phyloP scores from a whole-genome alignment of 2,113 vertebrate species.

The Pseudopodoces humilis region DNA sequence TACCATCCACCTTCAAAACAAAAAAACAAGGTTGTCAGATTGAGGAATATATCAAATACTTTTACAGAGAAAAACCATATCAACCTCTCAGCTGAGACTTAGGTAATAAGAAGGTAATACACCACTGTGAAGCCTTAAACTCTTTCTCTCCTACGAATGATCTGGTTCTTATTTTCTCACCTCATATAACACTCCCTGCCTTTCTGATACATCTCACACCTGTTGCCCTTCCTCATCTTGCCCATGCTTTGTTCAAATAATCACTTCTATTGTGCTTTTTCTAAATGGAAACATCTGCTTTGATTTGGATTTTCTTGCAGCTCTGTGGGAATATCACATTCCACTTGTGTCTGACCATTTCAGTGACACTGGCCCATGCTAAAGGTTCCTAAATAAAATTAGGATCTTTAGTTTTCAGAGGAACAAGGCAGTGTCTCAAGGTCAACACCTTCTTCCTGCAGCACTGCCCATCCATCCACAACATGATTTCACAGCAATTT shows the following conservation, averaged over 20 bases:
- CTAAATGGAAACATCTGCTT: background rate
- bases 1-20: conserved; percentile 86
- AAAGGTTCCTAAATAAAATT: background rate
- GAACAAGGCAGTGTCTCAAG: background rate
- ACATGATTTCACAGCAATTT: background rate
- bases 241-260: background rate
- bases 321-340: background rate
- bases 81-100: background rate
- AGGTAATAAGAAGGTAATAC: background rate
- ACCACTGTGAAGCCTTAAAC: background rate
- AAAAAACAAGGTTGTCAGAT: background rate
- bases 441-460: background rate
- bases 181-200: background rate
- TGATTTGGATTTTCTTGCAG: background rate
- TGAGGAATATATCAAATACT: background rate
- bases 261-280: background rate
- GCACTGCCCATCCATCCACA: background rate
- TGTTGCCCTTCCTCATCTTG: background rate
- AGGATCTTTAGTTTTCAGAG: background rate
- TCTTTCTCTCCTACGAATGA: background rate
- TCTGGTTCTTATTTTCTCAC: background rate
- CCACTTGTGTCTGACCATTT: background rate
- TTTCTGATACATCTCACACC: background rate
- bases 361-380: background rate
- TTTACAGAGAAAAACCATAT: background rate